These are phyloP conservation scores for Myanophis thanlyinensis DNA, from an alignment of 2,113 vertebrate genomes.

Conservation along the genomic window DNA sequence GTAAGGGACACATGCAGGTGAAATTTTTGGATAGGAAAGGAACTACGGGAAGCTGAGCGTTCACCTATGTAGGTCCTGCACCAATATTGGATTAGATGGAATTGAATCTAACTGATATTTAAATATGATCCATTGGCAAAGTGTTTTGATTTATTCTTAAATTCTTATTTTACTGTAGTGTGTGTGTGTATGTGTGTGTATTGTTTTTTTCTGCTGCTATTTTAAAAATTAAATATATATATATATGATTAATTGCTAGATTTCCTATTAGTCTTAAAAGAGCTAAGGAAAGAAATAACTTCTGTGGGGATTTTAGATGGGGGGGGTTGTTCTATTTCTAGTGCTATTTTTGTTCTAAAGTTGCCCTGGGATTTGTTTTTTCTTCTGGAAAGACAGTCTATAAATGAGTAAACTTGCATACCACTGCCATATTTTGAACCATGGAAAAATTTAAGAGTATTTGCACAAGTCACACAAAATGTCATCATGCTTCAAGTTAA, in stretches of 20 bases:
- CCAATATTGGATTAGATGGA: neutral
- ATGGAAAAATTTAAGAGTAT: neutral
- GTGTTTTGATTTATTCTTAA: neutral
- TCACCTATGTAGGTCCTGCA: no score
- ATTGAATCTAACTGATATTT: neutral
- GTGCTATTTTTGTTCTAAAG: neutral
- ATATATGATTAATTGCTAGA: no score
- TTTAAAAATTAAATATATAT: no score
- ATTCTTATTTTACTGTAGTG: neutral
- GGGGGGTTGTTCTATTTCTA: neutral
- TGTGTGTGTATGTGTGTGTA: neutral
- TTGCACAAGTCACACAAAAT: neutral
- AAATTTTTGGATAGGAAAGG: neutral
- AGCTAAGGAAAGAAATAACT: neutral
- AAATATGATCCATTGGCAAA: neutral
- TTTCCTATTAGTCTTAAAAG: neutral
- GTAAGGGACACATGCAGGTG: neutral
- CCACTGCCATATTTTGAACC: neutral
- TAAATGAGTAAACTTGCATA: neutral
- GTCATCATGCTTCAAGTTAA: neutral
- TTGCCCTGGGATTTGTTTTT: neutral
- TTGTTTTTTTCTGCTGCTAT: no score
- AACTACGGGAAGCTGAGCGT: neutral
- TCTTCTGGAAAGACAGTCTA: neutral
- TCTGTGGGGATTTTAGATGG: neutral